Evolutionary conservation across 2,797 vertebrate species (phyloP).

Genomic region (Scyliorhinus canicula): DNA sequence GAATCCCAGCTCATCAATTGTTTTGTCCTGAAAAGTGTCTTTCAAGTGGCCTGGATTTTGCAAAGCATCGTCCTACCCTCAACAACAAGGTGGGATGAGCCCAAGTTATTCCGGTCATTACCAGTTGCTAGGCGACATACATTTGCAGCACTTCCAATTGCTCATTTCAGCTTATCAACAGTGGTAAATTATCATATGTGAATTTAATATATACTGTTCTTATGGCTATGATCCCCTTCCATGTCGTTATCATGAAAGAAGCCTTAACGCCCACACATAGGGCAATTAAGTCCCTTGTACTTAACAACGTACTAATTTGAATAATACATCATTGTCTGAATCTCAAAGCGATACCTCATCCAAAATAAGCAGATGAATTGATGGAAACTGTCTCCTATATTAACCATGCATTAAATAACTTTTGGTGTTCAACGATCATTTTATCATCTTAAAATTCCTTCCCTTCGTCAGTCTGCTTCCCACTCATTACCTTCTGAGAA

Average conservation of each 20-base stretch:
- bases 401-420: constrained; percentile 32
- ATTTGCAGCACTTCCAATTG: not conserved
- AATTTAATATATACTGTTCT: not conserved
- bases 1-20: not conserved
- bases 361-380: constrained; percentile 10
- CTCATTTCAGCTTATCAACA: not conserved
- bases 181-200: not conserved
- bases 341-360: constrained; percentile 1
- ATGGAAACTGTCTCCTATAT: not conserved
- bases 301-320: constrained; percentile 21
- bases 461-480: not conserved
- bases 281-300: constrained; percentile 26
- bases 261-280: not conserved
- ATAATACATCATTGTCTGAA: not conserved
- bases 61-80: not conserved
- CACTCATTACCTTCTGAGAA: not conserved
- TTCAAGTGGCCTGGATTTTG: not conserved
- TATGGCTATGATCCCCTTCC: not conserved
- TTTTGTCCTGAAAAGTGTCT: not conserved
- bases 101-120: not conserved
- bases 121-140: not conserved
- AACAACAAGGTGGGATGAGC: not conserved
- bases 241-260: not conserved
- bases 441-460: not conserved
- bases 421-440: not conserved